Conservation (phyloP, 2,888 invertebrate species). For the Macrostomum cliftonense region DNA sequence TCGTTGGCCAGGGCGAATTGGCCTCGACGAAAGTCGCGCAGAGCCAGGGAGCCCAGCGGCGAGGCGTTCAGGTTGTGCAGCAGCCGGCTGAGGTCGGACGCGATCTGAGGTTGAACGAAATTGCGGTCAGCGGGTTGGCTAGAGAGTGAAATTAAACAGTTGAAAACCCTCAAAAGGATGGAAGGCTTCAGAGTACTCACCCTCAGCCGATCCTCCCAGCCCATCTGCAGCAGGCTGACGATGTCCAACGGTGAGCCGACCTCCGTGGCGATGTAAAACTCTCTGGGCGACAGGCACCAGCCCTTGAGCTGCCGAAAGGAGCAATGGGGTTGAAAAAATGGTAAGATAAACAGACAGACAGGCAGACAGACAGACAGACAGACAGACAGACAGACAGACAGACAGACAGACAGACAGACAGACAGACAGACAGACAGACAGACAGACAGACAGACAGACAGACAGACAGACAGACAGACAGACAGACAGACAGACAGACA, state of each 20-base stretch:
- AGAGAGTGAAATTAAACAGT: too few relatives aligned
- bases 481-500: slow-evolving; percentile 1
- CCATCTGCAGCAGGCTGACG: slow-evolving; percentile 38
- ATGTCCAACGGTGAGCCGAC: slow-evolving; percentile 40
- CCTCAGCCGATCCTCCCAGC: slow-evolving; percentile 40
- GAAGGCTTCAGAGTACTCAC: slow-evolving; percentile 27
- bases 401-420: slow-evolving; percentile 5
- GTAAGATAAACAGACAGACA: too few relatives aligned
- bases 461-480: slow-evolving; percentile 2
- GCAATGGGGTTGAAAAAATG: too few relatives aligned
- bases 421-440: slow-evolving; percentile 3
- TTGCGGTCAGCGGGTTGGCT: too few relatives aligned
- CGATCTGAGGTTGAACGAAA: too few relatives aligned
- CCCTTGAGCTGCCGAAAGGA: neutral
- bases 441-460: slow-evolving; percentile 10
- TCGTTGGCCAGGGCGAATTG: slow-evolving; percentile 39
- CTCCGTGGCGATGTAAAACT: slow-evolving; percentile 23
- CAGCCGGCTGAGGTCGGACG: slow-evolving; percentile 26
- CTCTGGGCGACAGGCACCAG: too few relatives aligned
- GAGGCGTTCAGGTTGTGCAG: slow-evolving; percentile 34
- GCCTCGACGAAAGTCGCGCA: slow-evolving; percentile 41
- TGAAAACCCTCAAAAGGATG: too few relatives aligned
- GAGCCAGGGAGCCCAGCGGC: slow-evolving; percentile 36
- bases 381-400: slow-evolving; percentile 3
- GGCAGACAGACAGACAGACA: neutral